These are phyloP conservation scores for Oryzias celebensis DNA, from an alignment of 2,113 vertebrate species.

Conservation along the genomic window DNA sequence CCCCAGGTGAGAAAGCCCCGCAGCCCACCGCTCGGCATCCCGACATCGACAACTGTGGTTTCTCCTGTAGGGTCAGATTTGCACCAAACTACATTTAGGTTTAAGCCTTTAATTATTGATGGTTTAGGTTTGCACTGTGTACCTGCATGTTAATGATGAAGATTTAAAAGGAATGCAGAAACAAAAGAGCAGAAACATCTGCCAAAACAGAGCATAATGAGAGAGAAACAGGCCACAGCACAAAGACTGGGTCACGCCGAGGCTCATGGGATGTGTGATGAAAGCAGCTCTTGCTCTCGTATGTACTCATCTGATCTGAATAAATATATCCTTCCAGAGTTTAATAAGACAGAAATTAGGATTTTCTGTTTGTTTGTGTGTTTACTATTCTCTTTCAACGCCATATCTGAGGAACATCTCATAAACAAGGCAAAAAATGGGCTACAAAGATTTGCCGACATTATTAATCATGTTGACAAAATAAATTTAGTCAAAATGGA, in stretches of 20 bases:
- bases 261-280: constrained; percentile 33
- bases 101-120: constrained; percentile 66
- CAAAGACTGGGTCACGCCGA: constrained; percentile 35
- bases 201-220: constrained; percentile 49
- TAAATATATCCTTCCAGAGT: constrained; percentile 19
- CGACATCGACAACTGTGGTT: too few species aligned
- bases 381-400: constrained; percentile 4
- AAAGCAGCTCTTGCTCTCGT: constrained; percentile 12
- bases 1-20: constrained; percentile 83
- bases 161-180: constrained; percentile 49
- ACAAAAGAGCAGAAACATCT: constrained; percentile 49
- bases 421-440: too few species aligned
- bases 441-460: too few species aligned
- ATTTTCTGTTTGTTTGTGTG: constrained; percentile 19
- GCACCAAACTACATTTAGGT: constrained; percentile 59
- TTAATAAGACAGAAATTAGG: constrained; percentile 12
- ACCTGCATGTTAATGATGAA: constrained; percentile 59
- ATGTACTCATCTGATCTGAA: constrained; percentile 32
- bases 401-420: not conserved
- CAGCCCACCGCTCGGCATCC: too few species aligned
- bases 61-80: not conserved
- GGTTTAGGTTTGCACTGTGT: constrained; percentile 52
- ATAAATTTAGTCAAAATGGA: too few species aligned
- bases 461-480: too few species aligned
- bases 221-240: constrained; percentile 34